A percentile compares a stretch with the other conserved stretches of the same genome.
phyloP scores from a whole-genome alignment of 2,797 vertebrate species.

The Phataginus tricuspis region DNA sequence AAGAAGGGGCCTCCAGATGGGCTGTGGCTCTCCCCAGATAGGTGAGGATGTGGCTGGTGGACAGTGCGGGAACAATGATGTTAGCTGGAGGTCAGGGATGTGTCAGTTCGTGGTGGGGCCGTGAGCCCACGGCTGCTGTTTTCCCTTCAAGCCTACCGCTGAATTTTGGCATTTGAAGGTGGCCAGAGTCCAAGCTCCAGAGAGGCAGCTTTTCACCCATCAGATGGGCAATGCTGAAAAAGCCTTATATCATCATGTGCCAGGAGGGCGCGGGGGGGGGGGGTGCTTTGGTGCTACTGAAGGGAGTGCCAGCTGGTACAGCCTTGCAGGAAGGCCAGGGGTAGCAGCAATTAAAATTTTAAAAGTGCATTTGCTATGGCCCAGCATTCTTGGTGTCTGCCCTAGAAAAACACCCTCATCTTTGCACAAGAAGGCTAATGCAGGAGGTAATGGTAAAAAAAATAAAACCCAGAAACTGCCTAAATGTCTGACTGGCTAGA shows the following conservation, averaged over 20 bases:
- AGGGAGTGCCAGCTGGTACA: background rate
- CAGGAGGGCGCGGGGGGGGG: background rate
- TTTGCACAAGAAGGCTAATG: background rate
- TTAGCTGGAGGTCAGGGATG: background rate
- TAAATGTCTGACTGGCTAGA: fast-evolving
- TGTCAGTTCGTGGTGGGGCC: background rate
- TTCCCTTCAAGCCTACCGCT: background rate
- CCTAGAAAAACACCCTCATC: background rate
- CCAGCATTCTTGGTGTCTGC: background rate
- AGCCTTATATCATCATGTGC: fast-evolving
- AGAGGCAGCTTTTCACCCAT: background rate
- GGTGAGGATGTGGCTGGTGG: background rate
- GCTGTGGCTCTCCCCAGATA: background rate
- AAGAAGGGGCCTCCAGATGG: background rate
- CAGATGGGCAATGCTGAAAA: fast-evolving
- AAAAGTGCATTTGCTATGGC: background rate
- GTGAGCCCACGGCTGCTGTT: background rate
- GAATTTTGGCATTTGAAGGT: background rate
- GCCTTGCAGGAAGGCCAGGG: background rate
- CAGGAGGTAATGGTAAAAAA: background rate
- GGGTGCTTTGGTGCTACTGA: background rate
- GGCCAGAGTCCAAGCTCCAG: background rate
- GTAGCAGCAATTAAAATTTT: background rate
- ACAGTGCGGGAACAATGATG: background rate
- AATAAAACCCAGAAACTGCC: background rate